Evolutionary conservation across 2,797 vertebrate genomes (phyloP).

Genomic region (Liasis olivaceus): DNA sequence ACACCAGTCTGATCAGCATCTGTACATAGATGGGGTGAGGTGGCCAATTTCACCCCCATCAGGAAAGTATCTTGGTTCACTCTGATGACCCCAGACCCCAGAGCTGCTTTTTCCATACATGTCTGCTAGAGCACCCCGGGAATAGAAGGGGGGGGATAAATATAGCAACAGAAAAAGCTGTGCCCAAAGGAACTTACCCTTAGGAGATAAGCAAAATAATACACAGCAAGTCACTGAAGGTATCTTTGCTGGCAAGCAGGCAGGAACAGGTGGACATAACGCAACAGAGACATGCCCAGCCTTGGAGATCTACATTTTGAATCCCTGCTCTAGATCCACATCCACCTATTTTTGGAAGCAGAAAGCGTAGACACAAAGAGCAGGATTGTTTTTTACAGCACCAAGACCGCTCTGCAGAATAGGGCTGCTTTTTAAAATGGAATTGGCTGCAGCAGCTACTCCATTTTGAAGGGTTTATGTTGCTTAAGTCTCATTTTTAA

Average conservation of each 20-base stretch:
- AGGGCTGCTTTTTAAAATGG: not conserved
- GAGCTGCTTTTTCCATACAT: not conserved
- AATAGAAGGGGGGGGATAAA: not conserved
- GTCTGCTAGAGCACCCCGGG: not conserved
- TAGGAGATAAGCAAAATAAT: not conserved
- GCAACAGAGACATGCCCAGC: no score
- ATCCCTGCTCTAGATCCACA: not conserved
- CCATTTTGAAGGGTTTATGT: not conserved
- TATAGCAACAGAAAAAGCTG: not conserved
- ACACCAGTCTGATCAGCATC: not conserved
- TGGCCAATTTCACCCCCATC: not conserved
- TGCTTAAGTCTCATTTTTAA: not conserved
- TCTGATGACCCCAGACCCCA: not conserved
- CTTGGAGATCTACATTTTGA: not conserved
- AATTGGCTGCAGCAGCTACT: not conserved
- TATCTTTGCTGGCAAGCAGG: not conserved
- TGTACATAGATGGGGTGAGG: not conserved
- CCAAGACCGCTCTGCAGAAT: not conserved
- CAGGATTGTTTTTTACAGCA: not conserved
- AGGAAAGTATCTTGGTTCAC: not conserved
- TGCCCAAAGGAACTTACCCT: not conserved
- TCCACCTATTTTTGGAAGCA: not conserved
- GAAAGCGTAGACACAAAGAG: not conserved
- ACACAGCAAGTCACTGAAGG: not conserved
- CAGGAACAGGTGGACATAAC: not conserved